phyloP scores from a whole-genome alignment of 2,113 vertebrate genomes.

The Lota lota region DNA sequence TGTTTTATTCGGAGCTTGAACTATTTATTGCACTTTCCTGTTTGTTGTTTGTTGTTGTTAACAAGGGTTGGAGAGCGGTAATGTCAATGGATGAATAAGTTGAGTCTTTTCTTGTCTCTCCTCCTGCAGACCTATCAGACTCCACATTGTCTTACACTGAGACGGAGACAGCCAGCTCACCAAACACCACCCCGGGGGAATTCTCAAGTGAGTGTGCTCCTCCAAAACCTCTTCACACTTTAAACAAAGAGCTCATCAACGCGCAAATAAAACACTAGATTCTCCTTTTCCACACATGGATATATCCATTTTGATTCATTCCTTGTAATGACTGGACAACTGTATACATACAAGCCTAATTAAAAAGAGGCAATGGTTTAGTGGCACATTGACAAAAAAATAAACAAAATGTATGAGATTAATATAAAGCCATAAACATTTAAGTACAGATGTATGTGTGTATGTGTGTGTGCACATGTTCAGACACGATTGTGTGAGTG shows the following conservation, averaged over 20 bases:
- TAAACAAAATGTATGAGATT: no score
- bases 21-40: no score
- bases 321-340: no score
- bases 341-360: no score
- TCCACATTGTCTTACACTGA: constrained; percentile 99
- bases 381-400: no score
- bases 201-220: constrained; percentile 88
- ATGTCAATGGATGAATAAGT: constrained; percentile 1
- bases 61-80: no score
- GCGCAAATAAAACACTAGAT: background rate
- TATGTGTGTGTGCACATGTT: background rate
- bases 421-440: background rate
- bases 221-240: constrained; percentile 12
- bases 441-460: background rate
- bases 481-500: background rate
- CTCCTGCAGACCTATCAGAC: constrained; percentile 89
- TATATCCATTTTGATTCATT: no score
- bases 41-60: no score
- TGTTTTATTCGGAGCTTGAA: no score
- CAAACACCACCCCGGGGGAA: constrained; percentile 85
- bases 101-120: constrained; percentile 38
- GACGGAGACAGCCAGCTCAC: constrained; percentile 92
- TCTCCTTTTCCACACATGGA: background rate
- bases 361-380: no score
- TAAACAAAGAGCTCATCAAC: constrained; percentile 4